These are phyloP conservation scores for Grallaria varia DNA, from an alignment of 2,113 vertebrate species.

Conservation along the genomic window DNA sequence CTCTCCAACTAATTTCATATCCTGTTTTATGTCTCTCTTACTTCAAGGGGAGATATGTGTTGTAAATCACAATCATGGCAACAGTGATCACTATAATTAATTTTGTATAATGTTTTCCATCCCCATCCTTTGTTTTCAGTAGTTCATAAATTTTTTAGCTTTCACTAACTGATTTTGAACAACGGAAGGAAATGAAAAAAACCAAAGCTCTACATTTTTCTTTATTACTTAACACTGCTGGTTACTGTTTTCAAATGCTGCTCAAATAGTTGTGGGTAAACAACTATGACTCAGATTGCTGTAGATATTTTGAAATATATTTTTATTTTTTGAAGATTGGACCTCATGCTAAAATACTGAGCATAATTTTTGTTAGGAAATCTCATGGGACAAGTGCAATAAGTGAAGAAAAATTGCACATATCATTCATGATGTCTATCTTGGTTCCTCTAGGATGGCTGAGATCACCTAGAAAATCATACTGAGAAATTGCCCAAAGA, in stretches of 20 bases:
- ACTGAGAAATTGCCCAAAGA: not conserved
- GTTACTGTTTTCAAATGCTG: not conserved
- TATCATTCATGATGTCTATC: rapidly evolving
- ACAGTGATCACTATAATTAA: not conserved
- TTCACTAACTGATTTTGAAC: constrained; percentile 18
- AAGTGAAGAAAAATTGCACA: not conserved
- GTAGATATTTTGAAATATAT: not conserved
- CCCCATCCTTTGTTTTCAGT: not conserved
- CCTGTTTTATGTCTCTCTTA: constrained; percentile 15
- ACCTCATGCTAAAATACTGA: not conserved
- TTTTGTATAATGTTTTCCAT: constrained; percentile 3
- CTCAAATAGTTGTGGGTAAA: not conserved
- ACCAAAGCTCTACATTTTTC: not conserved
- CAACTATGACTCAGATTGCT: not conserved
- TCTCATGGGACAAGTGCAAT: not conserved
- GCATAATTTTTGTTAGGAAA: not conserved
- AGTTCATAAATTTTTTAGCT: constrained; percentile 12
- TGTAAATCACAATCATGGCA: constrained; percentile 7
- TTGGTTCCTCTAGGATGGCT: not conserved
- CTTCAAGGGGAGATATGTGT: not conserved
- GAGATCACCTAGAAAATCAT: not conserved
- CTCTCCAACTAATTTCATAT: constrained; percentile 6
- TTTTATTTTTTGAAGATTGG: not conserved
- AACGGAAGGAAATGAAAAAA: not conserved
- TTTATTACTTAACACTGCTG: not conserved